Base-by-base conservation (phyloP, 2,888 invertebrate species). In the Antheraea yamamai region DNA sequence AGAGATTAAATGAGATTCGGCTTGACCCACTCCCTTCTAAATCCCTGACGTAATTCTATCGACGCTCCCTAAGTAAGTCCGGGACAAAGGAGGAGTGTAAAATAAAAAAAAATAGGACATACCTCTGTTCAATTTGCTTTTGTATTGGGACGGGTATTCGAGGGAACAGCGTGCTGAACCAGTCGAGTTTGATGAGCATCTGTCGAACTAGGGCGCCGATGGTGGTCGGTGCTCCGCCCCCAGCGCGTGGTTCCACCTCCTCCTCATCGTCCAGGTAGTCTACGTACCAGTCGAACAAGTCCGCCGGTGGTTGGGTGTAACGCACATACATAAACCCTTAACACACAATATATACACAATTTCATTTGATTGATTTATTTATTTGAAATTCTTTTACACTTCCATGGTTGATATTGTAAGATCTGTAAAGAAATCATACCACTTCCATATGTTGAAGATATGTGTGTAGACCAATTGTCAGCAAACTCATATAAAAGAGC, bases 141-240 rank as follows among this genome's bases (percentile, higher is more conserved):
- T 98, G 97, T 84, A 99, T 99, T 39, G 99, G 99, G 77, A 99
- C 99, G 0, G 99, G 99, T 90, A 99, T 99, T 81, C 99, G 96
- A 0, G 99, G 99, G 89, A 99, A 99, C 26, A 99, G 95, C 0
- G 99, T 99, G 68, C 98, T 98, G 94, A 99, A 99, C 99, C 99
- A 99, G 89, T 99, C 99, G 76, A 99, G 95, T 89, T 99, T 99
- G 76, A 98, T 97, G 75, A 99, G 95, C 96, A 98, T 98, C 89
- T 98, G 98, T 68, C 98, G 96, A 23, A 98, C 95, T 95, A 99
- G 97, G 82, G 98, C 97, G 0, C 99, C 99, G 76, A 99, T 97
- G 35, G 97, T 97, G 95, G 99, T 98, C 70, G 93, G 82, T 90
- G 99, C 98, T 18, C 99, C 99, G 70, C 99, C 99, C 20, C 99